Evolutionary conservation across 2,797 vertebrate genomes (phyloP), one percentile per base, ranked within the genome.

Genomic region (Rallus crepitans): DNA sequence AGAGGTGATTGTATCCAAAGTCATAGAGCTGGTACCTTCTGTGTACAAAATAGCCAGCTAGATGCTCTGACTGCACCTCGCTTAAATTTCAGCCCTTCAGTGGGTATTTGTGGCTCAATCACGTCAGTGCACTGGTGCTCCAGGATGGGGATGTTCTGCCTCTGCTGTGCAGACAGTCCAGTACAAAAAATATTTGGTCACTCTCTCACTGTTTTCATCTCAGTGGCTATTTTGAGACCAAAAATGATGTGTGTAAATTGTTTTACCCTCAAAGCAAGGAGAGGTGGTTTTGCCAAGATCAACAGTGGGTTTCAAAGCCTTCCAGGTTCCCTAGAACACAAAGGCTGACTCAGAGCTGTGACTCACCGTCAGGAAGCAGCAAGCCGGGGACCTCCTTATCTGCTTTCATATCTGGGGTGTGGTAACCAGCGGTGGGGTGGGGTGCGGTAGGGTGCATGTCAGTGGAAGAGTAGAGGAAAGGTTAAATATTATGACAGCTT

Each of bases 321-420:
- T 98, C 97, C 97, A 98, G 97, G 96, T 97, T 97, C 96, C 91
- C 93, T 95, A 71, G 89, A 97, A 97, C 97, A 98, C 97, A 98
- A 98, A 98, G 97, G 94, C 97, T 98, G 97, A 98, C 96, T 98
- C 97, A 98, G 96, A 97, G 95, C 89, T 4, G 7, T 98, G 98
- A 98, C 93, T 98, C 98, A 98, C 82, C 92, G 90, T 96, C 93
- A 96, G 98, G 97, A 98, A 98, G 97, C 95, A 94, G 97, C 68
- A 88, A 95, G 97, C 92, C 56, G 60, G 96, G 79, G 87, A 71
- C 92, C 92, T 97, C 71, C 45, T 97, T 98, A 98, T 98, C 98
- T 91, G 64, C 91, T 81, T 82, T 97, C 96, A 88, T 97, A 97
- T 97, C 97, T 97, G 76, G 95, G 96, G 95, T 98, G 97, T 98